Base-by-base conservation (phyloP, 2,888 invertebrate genomes). In the Lycocerus yunnanus region DNA sequence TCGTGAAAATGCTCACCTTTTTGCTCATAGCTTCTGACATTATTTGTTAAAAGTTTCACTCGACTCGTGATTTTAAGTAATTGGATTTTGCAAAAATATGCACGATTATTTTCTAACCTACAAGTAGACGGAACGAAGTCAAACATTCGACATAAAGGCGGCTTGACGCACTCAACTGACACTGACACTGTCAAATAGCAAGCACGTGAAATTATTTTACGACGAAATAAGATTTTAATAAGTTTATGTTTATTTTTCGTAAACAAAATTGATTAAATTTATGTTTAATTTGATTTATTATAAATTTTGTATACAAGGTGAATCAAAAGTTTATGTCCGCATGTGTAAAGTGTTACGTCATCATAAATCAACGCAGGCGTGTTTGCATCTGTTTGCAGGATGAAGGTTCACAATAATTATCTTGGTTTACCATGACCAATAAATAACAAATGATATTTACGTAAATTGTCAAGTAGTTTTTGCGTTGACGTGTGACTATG, bases 401-500 rank as follows among this genome's bases (percentile, higher is more conserved):
- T n/a, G n/a, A n/a, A n/a, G n/a, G n/a, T n/a, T n/a, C n/a, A n/a
- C n/a, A n/a, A n/a, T n/a, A n/a, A 24, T 1, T n/a, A n/a, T n/a
- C 8, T 8, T 8, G 43, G 43, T 8, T 43, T 43, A n/a, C 43
- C 43, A 43, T 43, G 43, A 43, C 43, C 5, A 5, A n/a, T 8
- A 43, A 6, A 43, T n/a, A n/a, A 43, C n/a, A 43, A n/a, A 43
- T 43, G 43, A 6, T 2, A 6, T n/a, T 43, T 43, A 6, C 0
- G n/a, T n/a, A 60, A 60, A 16, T 60, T 60, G 60, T 16, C 60
- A 15, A 60, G 59, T 59, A 15, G 16, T 60, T 60, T 13, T 60
- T 16, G 16, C 13, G 15, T 60, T 60, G 4, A 16, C 10, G 60
- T 16, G 6, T 13, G 1, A 16, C 1, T 15, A 94, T 94, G 93